phyloP scores from a whole-genome alignment of 2,888 invertebrate species.

The Tipula lateralis region DNA sequence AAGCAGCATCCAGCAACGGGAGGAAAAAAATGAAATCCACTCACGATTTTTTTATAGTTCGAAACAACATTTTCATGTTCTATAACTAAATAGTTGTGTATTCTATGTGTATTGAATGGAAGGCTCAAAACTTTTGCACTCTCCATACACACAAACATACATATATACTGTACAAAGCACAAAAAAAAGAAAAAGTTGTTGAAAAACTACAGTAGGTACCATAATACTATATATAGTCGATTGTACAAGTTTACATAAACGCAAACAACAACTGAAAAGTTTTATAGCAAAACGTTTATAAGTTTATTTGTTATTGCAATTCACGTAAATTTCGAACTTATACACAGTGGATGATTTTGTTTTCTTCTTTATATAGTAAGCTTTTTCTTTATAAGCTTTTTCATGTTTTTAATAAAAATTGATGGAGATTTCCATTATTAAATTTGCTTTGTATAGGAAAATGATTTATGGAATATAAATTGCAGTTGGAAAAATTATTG shows the following conservation, averaged over 20 bases:
- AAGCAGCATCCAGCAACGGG: neutral
- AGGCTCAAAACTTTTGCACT: neutral
- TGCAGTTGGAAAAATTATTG: neutral
- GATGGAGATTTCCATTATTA: neutral
- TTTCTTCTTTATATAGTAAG: neutral
- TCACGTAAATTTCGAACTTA: neutral
- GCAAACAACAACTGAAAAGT: neutral
- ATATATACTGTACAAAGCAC: neutral
- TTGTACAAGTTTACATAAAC: neutral
- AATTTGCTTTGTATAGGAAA: neutral
- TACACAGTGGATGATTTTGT: neutral
- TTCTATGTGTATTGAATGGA: neutral
- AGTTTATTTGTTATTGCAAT: neutral
- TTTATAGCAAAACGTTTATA: neutral
- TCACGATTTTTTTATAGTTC: too few relatives aligned
- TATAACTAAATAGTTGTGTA: neutral
- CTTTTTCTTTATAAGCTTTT: neutral
- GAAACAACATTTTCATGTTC: neutral
- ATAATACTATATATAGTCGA: too few relatives aligned
- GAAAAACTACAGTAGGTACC: neutral
- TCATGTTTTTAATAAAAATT: neutral
- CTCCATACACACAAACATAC: too few relatives aligned
- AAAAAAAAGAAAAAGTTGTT: neutral
- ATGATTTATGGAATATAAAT: slow-evolving; percentile 11
- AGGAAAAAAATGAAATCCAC: neutral